Conservation (phyloP, 2,888 invertebrate genomes). For the Cryptocephalus moraei region DNA sequence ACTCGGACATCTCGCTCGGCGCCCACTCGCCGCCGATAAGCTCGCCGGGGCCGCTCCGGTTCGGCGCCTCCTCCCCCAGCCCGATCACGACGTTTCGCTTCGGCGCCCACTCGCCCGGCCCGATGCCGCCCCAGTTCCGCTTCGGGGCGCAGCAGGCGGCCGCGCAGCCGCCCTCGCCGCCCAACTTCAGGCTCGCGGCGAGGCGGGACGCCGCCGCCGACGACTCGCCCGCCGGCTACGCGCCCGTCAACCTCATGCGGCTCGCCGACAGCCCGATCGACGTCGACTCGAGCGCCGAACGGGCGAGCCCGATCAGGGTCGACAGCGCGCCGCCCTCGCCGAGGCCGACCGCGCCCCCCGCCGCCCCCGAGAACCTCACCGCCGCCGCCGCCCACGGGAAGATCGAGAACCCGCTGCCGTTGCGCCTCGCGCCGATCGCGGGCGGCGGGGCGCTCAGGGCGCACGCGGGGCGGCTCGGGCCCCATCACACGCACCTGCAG, state of each 20-base stretch:
- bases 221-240: constrained; percentile 20
- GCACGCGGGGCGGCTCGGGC: constrained; percentile 30
- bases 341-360: constrained; percentile 25
- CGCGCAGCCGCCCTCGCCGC: constrained; percentile 24
- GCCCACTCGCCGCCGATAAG: constrained; percentile 36
- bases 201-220: constrained; percentile 19
- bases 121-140: constrained; percentile 38
- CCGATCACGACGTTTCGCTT: constrained; percentile 36
- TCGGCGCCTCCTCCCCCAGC: constrained; percentile 28
- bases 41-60: constrained; percentile 32
- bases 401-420: constrained; percentile 30
- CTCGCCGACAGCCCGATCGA: constrained; percentile 29
- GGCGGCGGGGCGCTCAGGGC: constrained; percentile 31
- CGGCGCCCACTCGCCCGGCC: constrained; percentile 38
- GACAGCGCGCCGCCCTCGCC: constrained; percentile 21
- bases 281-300: constrained; percentile 26
- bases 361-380: constrained; percentile 31
- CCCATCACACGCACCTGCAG: constrained; percentile 27
- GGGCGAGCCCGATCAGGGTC: constrained; percentile 27
- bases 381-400: constrained; percentile 24
- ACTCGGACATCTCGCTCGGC: constrained; percentile 39
- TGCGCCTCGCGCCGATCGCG: constrained; percentile 30
- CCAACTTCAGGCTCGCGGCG: constrained; percentile 25
- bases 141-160: constrained; percentile 26
- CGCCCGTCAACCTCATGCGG: constrained; percentile 21